These are phyloP conservation scores for Agriotes lineatus DNA, from an alignment of 2,888 invertebrate genomes.

Conservation along the genomic window DNA sequence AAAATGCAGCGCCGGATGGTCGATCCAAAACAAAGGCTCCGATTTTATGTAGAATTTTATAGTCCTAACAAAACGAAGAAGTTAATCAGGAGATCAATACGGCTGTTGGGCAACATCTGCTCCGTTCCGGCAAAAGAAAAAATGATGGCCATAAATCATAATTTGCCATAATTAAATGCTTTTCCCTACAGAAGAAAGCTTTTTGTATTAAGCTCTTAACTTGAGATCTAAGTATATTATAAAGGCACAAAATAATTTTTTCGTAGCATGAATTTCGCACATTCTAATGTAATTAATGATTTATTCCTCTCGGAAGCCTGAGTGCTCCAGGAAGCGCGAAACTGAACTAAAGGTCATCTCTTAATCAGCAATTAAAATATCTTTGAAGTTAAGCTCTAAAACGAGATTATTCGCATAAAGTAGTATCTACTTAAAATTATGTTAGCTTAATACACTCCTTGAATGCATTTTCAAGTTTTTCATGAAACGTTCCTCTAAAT, in stretches of 20 bases:
- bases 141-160: slow-evolving; percentile 9
- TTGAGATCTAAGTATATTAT: slow-evolving; percentile 11
- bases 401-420: too few species aligned
- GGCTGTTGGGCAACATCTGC: too few species aligned
- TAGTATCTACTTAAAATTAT: too few species aligned
- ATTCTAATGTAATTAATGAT: background rate
- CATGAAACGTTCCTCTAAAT: too few species aligned
- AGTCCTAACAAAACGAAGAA: too few species aligned
- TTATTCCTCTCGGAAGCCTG: background rate
- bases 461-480: too few species aligned
- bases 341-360: background rate
- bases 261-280: background rate
- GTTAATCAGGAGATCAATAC: too few species aligned
- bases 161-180: slow-evolving; percentile 16
- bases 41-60: too few species aligned
- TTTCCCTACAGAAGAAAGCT: slow-evolving; percentile 10
- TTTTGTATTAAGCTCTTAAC: slow-evolving; percentile 19
- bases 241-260: background rate
- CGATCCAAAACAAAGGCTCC: too few species aligned
- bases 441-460: too few species aligned
- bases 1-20: too few species aligned
- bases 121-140: background rate
- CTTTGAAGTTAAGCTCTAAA: too few species aligned
- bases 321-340: background rate
- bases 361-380: background rate